Evolutionary conservation across 2,888 invertebrate genomes (phyloP).

Genomic region (Oscheius onirici): DNA sequence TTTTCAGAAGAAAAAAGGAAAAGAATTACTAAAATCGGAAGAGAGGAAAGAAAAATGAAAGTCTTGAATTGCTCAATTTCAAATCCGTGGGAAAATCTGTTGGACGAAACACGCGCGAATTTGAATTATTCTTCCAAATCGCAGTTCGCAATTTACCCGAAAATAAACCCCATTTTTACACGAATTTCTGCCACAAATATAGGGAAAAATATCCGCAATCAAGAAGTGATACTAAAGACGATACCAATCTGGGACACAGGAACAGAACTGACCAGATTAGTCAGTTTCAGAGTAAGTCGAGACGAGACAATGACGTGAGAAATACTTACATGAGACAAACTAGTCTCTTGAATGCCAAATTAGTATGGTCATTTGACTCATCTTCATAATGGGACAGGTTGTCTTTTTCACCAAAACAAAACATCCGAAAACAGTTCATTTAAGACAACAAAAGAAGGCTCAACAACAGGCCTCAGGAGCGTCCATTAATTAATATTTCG

Average conservation of each 20-base stretch:
- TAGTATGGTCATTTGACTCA: no score
- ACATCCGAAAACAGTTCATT: conserved; percentile 12
- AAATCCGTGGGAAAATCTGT: background rate
- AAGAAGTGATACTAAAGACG: no score
- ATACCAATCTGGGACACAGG: no score
- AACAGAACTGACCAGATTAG: background rate
- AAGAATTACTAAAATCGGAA: background rate
- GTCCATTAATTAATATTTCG: conserved; percentile 6
- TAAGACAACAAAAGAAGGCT: conserved; percentile 4
- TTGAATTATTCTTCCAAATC: no score
- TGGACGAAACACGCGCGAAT: background rate
- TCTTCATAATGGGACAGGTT: conserved; percentile 7
- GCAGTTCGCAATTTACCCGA: no score
- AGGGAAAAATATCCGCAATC: no score
- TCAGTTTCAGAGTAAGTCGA: background rate
- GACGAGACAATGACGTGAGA: background rate
- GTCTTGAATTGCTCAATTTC: background rate
- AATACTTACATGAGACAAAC: background rate
- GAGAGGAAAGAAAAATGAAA: background rate
- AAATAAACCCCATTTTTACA: no score
- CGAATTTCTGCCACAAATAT: no score
- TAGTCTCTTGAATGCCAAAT: no score
- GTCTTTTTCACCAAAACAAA: background rate
- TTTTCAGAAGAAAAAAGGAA: background rate
- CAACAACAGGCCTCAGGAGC: conserved; percentile 18